Conservation (phyloP, 2,113 vertebrate genomes). For the Symphodus melops region DNA sequence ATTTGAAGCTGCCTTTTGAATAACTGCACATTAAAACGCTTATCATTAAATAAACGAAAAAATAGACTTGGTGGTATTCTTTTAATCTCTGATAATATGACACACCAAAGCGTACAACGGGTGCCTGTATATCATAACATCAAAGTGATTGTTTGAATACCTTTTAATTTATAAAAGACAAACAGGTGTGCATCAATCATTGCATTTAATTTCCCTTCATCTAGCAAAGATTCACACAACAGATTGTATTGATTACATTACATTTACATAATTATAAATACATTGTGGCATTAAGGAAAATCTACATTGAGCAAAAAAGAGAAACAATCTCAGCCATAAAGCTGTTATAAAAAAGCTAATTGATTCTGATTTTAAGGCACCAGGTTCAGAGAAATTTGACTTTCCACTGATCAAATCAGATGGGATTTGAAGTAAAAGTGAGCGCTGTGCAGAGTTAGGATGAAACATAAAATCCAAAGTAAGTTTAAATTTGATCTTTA, state of each 20-base stretch:
- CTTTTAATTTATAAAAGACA: conserved; percentile 13
- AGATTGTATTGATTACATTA: background rate
- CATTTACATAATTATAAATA: background rate
- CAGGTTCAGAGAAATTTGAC: background rate
- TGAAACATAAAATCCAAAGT: too few relatives aligned
- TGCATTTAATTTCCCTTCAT: conserved; percentile 12
- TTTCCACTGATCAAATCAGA: background rate
- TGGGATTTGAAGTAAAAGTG: background rate
- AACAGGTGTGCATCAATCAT: background rate
- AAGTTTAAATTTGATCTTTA: too few relatives aligned
- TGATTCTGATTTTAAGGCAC: conserved; percentile 7
- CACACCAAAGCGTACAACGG: background rate
- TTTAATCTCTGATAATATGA: conserved; percentile 20
- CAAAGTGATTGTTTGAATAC: background rate
- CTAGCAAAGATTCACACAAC: background rate
- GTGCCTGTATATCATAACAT: too few relatives aligned
- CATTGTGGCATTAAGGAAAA: background rate
- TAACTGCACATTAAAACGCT: background rate
- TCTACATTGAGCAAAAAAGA: too few relatives aligned
- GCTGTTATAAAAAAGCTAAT: background rate
- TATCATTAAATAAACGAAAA: background rate
- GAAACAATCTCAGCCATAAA: background rate
- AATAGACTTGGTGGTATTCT: conserved; percentile 5
- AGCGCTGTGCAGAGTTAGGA: too few relatives aligned
- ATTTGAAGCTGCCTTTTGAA: background rate